Percentiles rank a stretch among this genome's conserved stretches.
phyloP scores from a whole-genome alignment of 2,888 invertebrate genomes.

The Acronicta alni region DNA sequence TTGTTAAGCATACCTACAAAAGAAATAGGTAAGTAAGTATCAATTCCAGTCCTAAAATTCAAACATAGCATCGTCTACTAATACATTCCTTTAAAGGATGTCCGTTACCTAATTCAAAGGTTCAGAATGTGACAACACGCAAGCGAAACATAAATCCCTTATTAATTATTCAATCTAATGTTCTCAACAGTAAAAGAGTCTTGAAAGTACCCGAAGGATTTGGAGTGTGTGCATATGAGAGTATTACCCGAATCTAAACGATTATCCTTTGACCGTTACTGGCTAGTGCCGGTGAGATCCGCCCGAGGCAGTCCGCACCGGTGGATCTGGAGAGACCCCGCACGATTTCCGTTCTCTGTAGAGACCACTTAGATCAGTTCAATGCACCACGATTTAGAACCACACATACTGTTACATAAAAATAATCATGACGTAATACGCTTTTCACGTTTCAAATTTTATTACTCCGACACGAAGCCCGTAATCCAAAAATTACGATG shows the following conservation, averaged over 20 bases:
- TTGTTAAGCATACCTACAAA: too few species aligned
- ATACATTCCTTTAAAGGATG: constrained; percentile 7
- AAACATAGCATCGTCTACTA: too few species aligned
- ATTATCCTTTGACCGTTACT: constrained; percentile 58
- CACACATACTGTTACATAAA: constrained; percentile 18
- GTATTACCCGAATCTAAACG: constrained; percentile 50
- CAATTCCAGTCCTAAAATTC: too few species aligned
- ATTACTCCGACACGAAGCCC: constrained; percentile 13
- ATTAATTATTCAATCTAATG: constrained; percentile 39
- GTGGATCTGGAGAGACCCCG: constrained; percentile 58
- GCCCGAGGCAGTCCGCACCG: constrained; percentile 69
- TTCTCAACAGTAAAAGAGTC: constrained; percentile 27
- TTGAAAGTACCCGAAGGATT: constrained; percentile 37
- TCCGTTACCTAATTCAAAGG: constrained; percentile 8
- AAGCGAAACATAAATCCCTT: constrained; percentile 20
- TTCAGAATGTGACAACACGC: constrained; percentile 13
- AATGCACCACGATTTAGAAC: constrained; percentile 66
- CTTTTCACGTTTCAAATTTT: constrained; percentile 16
- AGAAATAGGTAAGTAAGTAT: too few species aligned
- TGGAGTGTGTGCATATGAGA: constrained; percentile 32
- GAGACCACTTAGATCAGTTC: constrained; percentile 67
- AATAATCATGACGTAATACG: constrained; percentile 9
- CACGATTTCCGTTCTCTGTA: constrained; percentile 71
- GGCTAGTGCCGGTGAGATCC: constrained; percentile 70
- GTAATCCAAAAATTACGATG: constrained; percentile 33